phyloP scores from a whole-genome alignment of 2,113 vertebrate species.

The Prunella himalayana region DNA sequence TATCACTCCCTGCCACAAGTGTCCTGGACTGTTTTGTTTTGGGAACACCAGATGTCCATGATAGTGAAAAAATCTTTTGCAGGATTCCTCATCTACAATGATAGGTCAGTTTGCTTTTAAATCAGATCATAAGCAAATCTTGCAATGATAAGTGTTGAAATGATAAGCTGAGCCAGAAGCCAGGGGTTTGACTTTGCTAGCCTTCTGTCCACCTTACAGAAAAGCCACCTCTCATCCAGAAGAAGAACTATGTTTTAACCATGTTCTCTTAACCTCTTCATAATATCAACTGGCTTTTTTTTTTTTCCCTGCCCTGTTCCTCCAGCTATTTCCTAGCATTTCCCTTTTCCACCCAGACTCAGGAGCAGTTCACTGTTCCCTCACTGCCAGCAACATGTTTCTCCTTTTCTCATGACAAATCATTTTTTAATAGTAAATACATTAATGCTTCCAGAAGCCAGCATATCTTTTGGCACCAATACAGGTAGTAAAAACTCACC shows the following conservation, averaged over 20 bases:
- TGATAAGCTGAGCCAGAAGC: not conserved
- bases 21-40: not conserved
- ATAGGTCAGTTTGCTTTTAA: not conserved
- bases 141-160: not conserved
- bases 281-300: not conserved
- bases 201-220: not conserved
- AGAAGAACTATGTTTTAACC: not conserved
- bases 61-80: not conserved
- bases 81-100: not conserved
- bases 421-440: not conserved
- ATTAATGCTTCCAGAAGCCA: not conserved
- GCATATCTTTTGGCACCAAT: not conserved
- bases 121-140: not conserved
- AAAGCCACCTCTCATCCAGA: not conserved
- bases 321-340: not conserved
- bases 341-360: not conserved
- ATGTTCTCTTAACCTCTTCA: not conserved
- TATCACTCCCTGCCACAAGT: accelerated
- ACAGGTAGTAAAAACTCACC: not conserved
- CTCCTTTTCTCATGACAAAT: not conserved
- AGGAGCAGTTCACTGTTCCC: not conserved
- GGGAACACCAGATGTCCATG: not conserved
- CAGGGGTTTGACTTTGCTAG: not conserved
- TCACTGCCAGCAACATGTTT: not conserved
- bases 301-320: not conserved